phyloP scores from a whole-genome alignment of 2,113 vertebrate species.

The Aegithalos caudatus region DNA sequence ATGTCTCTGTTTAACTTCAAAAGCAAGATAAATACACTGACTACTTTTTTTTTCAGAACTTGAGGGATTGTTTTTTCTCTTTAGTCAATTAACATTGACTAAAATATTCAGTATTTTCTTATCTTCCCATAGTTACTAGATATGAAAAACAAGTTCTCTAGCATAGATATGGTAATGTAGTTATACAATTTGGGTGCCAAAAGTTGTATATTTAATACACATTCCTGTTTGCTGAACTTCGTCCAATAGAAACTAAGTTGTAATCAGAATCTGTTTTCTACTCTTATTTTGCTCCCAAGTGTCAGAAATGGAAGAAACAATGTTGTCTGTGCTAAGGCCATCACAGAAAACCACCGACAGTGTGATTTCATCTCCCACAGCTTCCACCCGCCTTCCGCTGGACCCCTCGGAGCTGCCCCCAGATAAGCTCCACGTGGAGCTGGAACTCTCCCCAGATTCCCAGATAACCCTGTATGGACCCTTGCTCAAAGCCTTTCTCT shows the following conservation, averaged over 20 bases:
- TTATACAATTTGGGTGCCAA: neutral
- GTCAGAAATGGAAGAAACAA: slow-evolving; percentile 94
- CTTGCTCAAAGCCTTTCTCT: slow-evolving; percentile 86
- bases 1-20: slow-evolving; percentile 1
- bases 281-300: slow-evolving; percentile 69
- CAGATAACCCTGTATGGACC: slow-evolving; percentile 94
- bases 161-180: neutral
- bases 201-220: neutral
- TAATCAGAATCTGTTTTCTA: neutral
- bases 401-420: slow-evolving; percentile 93
- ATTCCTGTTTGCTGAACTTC: neutral
- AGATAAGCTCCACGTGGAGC: slow-evolving; percentile 90
- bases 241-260: neutral
- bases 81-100: neutral
- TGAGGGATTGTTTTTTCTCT: neutral
- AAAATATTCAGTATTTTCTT: neutral
- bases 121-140: neutral
- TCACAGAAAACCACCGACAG: slow-evolving; percentile 78
- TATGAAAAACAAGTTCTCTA: neutral
- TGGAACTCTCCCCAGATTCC: slow-evolving; percentile 94
- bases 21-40: slow-evolving; percentile 13
- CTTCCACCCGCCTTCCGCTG: slow-evolving; percentile 71
- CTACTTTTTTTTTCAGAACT: neutral
- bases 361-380: slow-evolving; percentile 71
- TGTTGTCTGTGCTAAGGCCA: slow-evolving; percentile 88